Base-by-base conservation (phyloP, 2,797 vertebrate species). In the Babyrousa celebensis region DNA sequence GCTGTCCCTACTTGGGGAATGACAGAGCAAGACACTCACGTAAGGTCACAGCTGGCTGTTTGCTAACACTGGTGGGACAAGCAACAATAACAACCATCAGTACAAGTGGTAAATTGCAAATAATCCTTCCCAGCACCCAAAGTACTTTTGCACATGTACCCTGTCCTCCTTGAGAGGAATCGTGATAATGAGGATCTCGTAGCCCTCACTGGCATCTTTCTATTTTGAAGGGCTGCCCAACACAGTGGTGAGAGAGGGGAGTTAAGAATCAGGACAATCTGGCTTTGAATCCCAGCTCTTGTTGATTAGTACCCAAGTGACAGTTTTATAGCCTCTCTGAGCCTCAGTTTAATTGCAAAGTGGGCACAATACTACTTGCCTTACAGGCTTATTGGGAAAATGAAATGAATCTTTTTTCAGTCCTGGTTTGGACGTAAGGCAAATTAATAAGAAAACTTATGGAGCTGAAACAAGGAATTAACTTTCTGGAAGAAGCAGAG, bases 261-360 rank as follows among this genome's bases (percentile, higher is more conserved):
- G 17, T 43, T 12, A 70, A 62, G 63, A 65, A 48, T n/a, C 18
- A 21, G 16, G 16, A 5, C 1, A 12, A 17, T 6, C 43, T 43
- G 56, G 29, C 60, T 88, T 58, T 82, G 52, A 91, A 25, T 63
- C 52, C 74, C 40, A 52, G 25, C 4, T 87, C 85, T 82, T 79
- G 6, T n/a, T n/a, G 48, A 3, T 29, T 20, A 10, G 36, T 63
- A 27, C 14, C 7, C 15, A 4, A 80, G n/a, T 27, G 40, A 71
- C 40, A 54, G 27, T n/a, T 27, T 77, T 21, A 67, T 40, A 29
- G 18, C 6, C 5, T 32, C 48, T 94, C 23, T 78, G 32, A 89
- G 62, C 29, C 68, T 91, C 58, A n/a, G 21, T 60, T 95, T 78
- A 72, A 89, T 91, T 94, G 52, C 7, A 82, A 85, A 88, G 48